Evolutionary conservation across 2,888 invertebrate genomes (phyloP).

Genomic region (Drosophila atroscutellata): DNA sequence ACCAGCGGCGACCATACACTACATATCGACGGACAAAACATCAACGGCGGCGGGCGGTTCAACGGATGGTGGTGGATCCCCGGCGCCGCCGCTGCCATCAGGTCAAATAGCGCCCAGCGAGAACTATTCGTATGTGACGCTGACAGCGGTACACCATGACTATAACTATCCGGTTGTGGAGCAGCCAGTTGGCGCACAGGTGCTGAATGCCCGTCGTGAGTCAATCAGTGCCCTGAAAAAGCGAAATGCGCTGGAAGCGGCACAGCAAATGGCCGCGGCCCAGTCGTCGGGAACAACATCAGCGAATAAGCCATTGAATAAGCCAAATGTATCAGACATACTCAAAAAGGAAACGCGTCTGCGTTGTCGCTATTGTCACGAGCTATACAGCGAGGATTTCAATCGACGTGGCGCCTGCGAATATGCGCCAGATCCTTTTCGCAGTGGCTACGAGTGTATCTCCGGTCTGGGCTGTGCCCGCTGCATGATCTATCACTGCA

Average conservation of each 20-base stretch:
- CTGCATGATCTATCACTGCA: conserved; percentile 97
- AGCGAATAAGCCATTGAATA: conserved; percentile 66
- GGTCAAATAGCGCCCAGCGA: conserved; percentile 86
- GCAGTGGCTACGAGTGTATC: conserved; percentile 91
- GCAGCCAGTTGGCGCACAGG: conserved; percentile 84
- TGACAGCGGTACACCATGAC: conserved; percentile 91
- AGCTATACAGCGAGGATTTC: conserved; percentile 92
- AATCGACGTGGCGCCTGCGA: conserved; percentile 95
- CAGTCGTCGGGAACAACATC: conserved; percentile 82
- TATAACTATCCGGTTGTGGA: conserved; percentile 91
- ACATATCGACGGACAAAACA: conserved; percentile 86
- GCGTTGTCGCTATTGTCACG: conserved; percentile 90
- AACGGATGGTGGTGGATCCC: conserved; percentile 35
- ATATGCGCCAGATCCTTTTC: conserved; percentile 94
- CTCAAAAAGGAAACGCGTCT: conserved; percentile 84
- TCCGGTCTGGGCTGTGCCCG: conserved; percentile 94
- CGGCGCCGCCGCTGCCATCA: conserved; percentile 45
- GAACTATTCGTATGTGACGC: conserved; percentile 93
- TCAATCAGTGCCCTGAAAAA: conserved; percentile 89
- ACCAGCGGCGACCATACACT: conserved; percentile 86
- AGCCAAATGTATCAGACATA: conserved; percentile 78
- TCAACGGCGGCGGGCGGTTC: conserved; percentile 43
- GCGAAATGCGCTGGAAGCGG: conserved; percentile 86
- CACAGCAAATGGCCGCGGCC: conserved; percentile 82
- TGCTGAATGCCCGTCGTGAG: conserved; percentile 85